These are phyloP conservation scores for Otolemur garnettii DNA, from an alignment of 2,113 vertebrate species.

Conservation along the genomic window DNA sequence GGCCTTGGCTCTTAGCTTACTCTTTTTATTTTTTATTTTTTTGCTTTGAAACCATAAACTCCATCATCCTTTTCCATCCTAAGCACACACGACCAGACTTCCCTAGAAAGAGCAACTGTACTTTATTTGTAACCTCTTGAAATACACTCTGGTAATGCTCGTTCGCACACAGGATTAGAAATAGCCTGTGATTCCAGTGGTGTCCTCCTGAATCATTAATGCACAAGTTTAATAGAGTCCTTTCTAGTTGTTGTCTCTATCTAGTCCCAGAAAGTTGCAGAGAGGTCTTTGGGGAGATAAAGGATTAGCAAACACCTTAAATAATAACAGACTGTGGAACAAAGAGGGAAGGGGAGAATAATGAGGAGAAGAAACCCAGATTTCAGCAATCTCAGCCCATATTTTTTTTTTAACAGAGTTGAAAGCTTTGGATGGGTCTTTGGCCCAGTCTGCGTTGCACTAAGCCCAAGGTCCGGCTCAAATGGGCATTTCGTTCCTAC, in stretches of 20 bases:
- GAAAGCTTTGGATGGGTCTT: not conserved
- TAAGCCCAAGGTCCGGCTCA: not conserved
- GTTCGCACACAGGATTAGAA: not conserved
- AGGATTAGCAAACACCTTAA: conserved; percentile 37
- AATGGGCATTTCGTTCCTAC: not conserved
- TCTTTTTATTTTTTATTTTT: conserved; percentile 65
- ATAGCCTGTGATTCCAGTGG: not conserved
- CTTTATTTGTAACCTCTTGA: not conserved
- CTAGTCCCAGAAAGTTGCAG: not conserved
- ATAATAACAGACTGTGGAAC: not conserved
- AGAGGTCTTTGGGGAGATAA: not conserved
- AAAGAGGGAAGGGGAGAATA: not conserved
- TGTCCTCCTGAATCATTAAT: not conserved
- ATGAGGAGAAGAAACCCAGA: not conserved
- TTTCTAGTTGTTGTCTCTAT: not conserved
- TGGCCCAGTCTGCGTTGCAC: not conserved
- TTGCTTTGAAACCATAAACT: not conserved
- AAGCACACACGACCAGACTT: not conserved
- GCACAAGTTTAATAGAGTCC: not conserved
- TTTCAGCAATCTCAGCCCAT: not conserved
- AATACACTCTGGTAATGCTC: not conserved
- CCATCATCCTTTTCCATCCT: not conserved
- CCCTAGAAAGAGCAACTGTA: not conserved
- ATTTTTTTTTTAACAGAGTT: not conserved
- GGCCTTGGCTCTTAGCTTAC: conserved; percentile 29